These are phyloP conservation scores for Dolichoris vasculosae DNA, from an alignment of 1,140 invertebrate genomes.

Conservation along the genomic window DNA sequence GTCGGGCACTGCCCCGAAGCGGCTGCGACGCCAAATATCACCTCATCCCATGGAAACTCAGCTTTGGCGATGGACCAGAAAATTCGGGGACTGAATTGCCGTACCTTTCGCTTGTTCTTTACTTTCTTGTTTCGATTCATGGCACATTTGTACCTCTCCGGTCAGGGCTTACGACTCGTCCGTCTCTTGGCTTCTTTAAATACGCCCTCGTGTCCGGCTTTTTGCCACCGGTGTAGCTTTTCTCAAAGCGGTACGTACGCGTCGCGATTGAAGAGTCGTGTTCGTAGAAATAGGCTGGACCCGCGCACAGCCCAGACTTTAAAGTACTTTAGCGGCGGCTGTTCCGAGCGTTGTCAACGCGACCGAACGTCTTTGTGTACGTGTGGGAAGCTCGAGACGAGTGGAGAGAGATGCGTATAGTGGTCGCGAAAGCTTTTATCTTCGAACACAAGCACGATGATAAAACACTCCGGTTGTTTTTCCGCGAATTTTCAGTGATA, in stretches of 20 bases:
- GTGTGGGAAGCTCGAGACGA: too few relatives aligned
- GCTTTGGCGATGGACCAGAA: not conserved
- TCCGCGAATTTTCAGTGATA: not conserved
- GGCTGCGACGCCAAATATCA: not conserved
- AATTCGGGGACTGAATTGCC: not conserved
- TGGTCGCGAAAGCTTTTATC: not conserved
- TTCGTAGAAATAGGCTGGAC: constrained; percentile 3
- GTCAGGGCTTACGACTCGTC: too few relatives aligned
- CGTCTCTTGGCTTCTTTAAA: not conserved
- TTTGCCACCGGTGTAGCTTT: too few relatives aligned
- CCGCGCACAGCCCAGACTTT: not conserved
- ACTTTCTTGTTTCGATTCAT: too few relatives aligned
- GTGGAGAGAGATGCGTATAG: too few relatives aligned
- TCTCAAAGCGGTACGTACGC: too few relatives aligned
- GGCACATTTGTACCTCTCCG: too few relatives aligned
- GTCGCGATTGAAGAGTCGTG: constrained; percentile 26
- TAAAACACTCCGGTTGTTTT: not conserved
- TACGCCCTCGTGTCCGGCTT: not conserved
- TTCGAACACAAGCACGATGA: not conserved
- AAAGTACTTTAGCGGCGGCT: too few relatives aligned
- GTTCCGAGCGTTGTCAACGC: too few relatives aligned
- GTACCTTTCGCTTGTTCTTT: not conserved
- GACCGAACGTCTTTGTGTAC: too few relatives aligned
- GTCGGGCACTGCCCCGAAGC: not conserved
- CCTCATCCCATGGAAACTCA: too few relatives aligned